A percentile compares a stretch with the other conserved stretches of the same genome.
These are phyloP conservation scores for Ylistrum balloti DNA, from an alignment of 1,140 invertebrate genomes.

Conservation along the genomic window DNA sequence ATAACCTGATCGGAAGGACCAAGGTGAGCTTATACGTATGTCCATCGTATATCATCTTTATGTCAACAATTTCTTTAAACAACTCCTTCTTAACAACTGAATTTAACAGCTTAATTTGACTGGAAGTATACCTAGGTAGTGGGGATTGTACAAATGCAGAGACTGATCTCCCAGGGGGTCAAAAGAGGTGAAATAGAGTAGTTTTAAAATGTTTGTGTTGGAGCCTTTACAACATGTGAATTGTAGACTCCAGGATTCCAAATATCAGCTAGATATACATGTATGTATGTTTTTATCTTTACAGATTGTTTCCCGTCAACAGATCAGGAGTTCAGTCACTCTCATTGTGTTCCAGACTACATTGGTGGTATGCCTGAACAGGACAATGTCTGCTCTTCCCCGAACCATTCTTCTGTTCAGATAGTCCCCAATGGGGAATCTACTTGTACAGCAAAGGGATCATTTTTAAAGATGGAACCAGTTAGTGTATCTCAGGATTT, in stretches of 20 bases:
- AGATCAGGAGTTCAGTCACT: not conserved
- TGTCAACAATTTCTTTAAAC: too few species aligned
- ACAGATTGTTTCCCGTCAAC: constrained; percentile 8
- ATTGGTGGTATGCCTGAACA: not conserved
- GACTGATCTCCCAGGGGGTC: too few species aligned
- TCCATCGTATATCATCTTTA: too few species aligned
- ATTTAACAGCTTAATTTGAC: too few species aligned
- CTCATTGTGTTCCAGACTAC: not conserved
- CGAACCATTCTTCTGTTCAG: not conserved
- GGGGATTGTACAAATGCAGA: too few species aligned
- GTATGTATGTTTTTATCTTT: not conserved
- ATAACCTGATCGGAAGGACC: too few species aligned
- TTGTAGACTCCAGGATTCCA: not conserved
- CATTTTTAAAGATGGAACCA: not conserved
- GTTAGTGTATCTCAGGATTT: not conserved
- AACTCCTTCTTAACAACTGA: too few species aligned
- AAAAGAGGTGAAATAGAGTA: too few species aligned
- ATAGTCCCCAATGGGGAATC: not conserved
- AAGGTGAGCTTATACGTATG: too few species aligned
- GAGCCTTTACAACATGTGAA: too few species aligned
- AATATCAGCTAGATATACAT: not conserved
- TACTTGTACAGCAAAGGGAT: not conserved
- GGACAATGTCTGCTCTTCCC: not conserved
- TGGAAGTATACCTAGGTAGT: too few species aligned
- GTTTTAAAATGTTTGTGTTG: too few species aligned